phyloP scores from a whole-genome alignment of 1,140 invertebrate genomes.

The Anastrepha ludens region DNA sequence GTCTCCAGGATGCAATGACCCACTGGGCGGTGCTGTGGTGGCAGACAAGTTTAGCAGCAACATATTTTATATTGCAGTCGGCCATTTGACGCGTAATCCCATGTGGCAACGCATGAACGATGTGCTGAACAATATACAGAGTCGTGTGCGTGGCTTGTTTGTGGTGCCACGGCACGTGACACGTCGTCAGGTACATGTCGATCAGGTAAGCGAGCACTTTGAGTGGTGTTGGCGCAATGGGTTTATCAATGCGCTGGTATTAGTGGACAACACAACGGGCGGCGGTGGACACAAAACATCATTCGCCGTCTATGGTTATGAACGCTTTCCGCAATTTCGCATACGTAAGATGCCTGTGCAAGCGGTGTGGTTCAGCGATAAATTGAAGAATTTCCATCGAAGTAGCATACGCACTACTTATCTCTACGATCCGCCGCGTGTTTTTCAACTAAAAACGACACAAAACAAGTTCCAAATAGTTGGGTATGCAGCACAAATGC shows the following conservation, averaged over 20 bases:
- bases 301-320: constrained; percentile 53
- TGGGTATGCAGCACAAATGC: constrained; percentile 54
- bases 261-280: not conserved
- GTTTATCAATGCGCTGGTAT: constrained; percentile 49
- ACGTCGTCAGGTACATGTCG: not conserved
- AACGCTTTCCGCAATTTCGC: not conserved
- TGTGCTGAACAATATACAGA: constrained; percentile 47
- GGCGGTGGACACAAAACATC: not conserved
- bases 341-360: not conserved
- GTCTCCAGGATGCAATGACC: constrained; percentile 12
- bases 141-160: constrained; percentile 53
- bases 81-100: constrained; percentile 3
- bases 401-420: constrained; percentile 36
- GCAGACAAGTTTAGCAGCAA: constrained; percentile 37
- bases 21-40: not conserved
- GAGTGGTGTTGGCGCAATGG: constrained; percentile 57
- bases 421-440: constrained; percentile 57
- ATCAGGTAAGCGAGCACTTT: constrained; percentile 54
- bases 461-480: not conserved
- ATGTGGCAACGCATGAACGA: constrained; percentile 55
- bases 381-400: constrained; percentile 52
- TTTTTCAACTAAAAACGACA: constrained; percentile 4
- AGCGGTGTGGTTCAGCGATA: constrained; percentile 46
- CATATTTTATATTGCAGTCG: constrained; percentile 55
- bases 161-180: constrained; percentile 18